Percentiles rank a stretch among this genome's conserved stretches.
These are phyloP conservation scores for Proctacanthus coquilletti DNA, from an alignment of 1,140 invertebrate species.

Conservation along the genomic window DNA sequence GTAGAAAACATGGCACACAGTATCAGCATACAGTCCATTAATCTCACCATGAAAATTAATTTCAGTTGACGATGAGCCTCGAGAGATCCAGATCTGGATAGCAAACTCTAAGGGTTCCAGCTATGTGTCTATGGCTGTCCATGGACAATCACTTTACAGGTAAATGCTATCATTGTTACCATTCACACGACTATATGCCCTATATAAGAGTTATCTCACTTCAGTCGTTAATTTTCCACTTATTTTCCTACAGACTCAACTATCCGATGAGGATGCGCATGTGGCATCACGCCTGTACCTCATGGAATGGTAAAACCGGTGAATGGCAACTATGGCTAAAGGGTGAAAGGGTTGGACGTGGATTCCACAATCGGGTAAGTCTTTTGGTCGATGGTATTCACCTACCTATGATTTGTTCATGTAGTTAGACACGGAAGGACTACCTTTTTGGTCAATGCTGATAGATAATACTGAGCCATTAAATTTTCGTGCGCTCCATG, in stretches of 20 bases:
- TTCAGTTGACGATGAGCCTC: constrained; percentile 50
- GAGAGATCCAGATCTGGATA: constrained; percentile 58
- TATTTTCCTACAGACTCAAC: constrained; percentile 44
- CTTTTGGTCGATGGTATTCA: too few relatives aligned
- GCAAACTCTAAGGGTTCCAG: constrained; percentile 60
- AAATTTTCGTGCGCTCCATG: too few relatives aligned
- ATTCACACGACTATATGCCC: too few relatives aligned
- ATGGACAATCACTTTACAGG: constrained; percentile 60
- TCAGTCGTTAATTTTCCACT: too few relatives aligned
- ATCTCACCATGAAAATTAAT: constrained; percentile 2
- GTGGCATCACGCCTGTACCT: constrained; percentile 73
- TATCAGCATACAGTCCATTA: constrained; percentile 12
- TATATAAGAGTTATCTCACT: too few relatives aligned
- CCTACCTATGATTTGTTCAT: too few relatives aligned
- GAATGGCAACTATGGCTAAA: constrained; percentile 80
- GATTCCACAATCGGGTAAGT: constrained; percentile 68
- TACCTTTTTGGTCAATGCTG: too few relatives aligned
- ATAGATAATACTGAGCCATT: too few relatives aligned
- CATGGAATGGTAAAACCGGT: constrained; percentile 70
- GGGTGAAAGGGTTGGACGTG: constrained; percentile 61
- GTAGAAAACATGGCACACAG: too few relatives aligned
- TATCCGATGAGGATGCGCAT: constrained; percentile 61
- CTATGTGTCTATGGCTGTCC: constrained; percentile 61
- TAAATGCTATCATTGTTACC: constrained; percentile 8
- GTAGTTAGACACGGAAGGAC: too few relatives aligned